These are phyloP conservation scores for Ochropacha duplaris DNA, from an alignment of 2,888 invertebrate species.

Conservation along the genomic window DNA sequence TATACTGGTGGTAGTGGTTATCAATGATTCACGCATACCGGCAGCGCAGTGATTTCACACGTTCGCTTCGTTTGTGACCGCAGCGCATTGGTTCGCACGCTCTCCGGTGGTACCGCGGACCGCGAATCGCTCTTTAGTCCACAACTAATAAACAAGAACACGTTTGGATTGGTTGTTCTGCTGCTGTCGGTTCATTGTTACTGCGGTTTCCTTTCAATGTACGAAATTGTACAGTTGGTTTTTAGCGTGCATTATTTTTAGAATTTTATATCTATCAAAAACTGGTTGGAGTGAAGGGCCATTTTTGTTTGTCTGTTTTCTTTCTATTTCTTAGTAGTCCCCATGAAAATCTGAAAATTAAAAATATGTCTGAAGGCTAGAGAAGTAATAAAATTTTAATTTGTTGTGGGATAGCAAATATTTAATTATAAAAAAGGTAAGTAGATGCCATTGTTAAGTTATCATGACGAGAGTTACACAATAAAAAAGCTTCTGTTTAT, in stretches of 20 bases:
- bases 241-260: too few species aligned
- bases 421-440: too few species aligned
- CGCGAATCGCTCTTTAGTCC: not conserved
- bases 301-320: too few species aligned
- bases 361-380: too few species aligned
- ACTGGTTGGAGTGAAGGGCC: too few species aligned
- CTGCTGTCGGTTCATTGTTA: not conserved
- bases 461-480: not conserved
- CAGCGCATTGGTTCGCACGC: slow-evolving; percentile 6
- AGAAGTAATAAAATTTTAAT: too few species aligned
- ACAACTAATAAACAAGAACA: not conserved
- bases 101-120: not conserved
- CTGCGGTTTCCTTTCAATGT: not conserved
- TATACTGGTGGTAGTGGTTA: not conserved
- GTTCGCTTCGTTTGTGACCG: slow-evolving; percentile 6
- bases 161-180: not conserved
- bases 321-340: too few species aligned
- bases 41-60: not conserved
- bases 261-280: too few species aligned
- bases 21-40: not conserved
- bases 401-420: too few species aligned
- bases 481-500: not conserved
- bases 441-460: not conserved
- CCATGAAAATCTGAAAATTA: too few species aligned
- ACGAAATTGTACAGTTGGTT: not conserved